A percentile compares a stretch with the other conserved stretches of the same genome.
Evolutionary conservation across 2,797 vertebrate genomes (phyloP).

Genomic region (Bradypodion pumilum): DNA sequence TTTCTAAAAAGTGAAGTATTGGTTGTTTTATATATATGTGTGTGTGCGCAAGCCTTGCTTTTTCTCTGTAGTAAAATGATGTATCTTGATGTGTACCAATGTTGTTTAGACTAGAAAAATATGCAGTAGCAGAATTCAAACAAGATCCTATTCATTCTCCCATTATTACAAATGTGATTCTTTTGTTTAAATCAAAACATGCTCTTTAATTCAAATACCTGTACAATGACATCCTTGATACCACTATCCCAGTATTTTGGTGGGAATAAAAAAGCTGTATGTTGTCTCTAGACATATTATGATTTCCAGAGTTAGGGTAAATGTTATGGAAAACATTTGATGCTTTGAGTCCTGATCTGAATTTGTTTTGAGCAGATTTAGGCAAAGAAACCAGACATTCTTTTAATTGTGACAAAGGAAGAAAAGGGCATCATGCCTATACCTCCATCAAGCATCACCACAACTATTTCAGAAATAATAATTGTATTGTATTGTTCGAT

Average conservation of each 20-base stretch:
- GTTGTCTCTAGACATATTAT: neutral
- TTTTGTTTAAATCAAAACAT: neutral
- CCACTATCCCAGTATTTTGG: neutral
- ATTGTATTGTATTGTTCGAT: too few species aligned
- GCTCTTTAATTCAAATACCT: too few species aligned
- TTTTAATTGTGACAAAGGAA: neutral
- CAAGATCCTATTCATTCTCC: neutral
- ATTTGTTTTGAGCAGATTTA: too few species aligned
- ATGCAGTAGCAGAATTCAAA: neutral
- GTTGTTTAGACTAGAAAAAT: neutral
- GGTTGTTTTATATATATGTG: too few species aligned
- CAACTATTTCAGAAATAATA: too few species aligned
- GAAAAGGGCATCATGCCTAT: too few species aligned
- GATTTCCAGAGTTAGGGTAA: neutral
- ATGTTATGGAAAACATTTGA: neutral
- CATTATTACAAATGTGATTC: neutral
- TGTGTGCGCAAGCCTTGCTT: too few species aligned
- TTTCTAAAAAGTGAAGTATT: too few species aligned
- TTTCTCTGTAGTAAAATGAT: neutral
- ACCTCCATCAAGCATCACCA: neutral
- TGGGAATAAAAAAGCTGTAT: neutral
- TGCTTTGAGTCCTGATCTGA: neutral
- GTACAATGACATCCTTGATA: neutral
- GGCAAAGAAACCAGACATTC: neutral
- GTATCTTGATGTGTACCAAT: neutral